Conservation (phyloP, 2,113 vertebrate species). For the Bujurquina vittata region DNA sequence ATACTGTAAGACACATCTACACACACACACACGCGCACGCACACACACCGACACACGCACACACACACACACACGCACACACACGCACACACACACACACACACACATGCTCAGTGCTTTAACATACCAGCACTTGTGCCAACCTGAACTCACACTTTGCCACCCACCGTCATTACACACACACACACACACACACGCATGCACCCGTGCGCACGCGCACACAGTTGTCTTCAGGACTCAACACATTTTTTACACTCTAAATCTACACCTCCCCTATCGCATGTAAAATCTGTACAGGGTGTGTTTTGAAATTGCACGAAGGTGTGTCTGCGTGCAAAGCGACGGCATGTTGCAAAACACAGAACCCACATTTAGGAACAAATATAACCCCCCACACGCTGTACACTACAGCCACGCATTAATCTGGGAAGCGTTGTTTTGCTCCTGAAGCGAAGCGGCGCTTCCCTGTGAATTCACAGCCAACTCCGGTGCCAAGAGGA, state of each 20-base stretch:
- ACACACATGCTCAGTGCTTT: conserved; percentile 24
- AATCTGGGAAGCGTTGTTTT: conserved; percentile 50
- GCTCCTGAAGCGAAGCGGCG: conserved; percentile 40
- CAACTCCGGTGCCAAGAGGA: conserved; percentile 41
- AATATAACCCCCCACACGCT: conserved; percentile 8
- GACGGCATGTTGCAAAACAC: conserved; percentile 12
- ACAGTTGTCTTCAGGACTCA: conserved; percentile 19
- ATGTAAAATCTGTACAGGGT: conserved; percentile 15
- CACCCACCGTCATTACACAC: conserved; percentile 40
- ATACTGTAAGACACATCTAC: conserved; percentile 36
- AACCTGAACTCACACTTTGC: conserved; percentile 53
- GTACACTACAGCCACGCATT: conserved; percentile 5
- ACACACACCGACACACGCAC: conserved; percentile 22
- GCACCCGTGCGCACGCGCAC: not conserved
- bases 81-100: not conserved
- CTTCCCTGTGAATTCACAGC: conserved; percentile 54
- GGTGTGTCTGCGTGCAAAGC: conserved; percentile 7
- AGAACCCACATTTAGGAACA: not conserved
- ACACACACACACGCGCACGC: not conserved
- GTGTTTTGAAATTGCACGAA: conserved; percentile 18
- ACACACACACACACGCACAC: conserved; percentile 21
- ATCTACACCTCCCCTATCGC: conserved; percentile 27
- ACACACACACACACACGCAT: not conserved
- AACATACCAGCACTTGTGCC: conserved; percentile 44
- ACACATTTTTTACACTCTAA: conserved; percentile 38